phyloP scores from a whole-genome alignment of 53 echinoderm and acorn worm species.

The Echinometra lucunter region DNA sequence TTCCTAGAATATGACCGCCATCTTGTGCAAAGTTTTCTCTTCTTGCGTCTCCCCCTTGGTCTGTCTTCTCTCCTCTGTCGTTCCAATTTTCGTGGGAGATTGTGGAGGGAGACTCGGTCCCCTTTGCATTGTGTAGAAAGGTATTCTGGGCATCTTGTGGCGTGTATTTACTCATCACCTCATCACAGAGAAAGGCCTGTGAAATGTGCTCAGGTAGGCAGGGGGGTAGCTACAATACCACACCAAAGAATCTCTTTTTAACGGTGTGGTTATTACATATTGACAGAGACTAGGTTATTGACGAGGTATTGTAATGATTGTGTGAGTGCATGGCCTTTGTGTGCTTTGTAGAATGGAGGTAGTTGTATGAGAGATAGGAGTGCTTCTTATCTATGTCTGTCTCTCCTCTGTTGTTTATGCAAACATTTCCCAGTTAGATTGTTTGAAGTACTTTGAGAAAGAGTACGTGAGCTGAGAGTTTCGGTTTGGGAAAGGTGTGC shows the following conservation, averaged over 20 bases:
- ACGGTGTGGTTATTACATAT: conserved; percentile 45
- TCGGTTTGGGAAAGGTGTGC: conserved; percentile 48
- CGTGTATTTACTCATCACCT: conserved; percentile 36
- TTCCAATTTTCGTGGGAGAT: conserved; percentile 12
- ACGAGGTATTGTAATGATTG: conserved; percentile 41
- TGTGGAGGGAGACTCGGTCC: background rate
- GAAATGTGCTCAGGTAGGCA: conserved; percentile 48
- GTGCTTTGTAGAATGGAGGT: background rate
- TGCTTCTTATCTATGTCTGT: background rate
- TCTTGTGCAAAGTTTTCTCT: conserved; percentile 44
- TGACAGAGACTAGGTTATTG: conserved; percentile 51
- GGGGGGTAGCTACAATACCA: conserved; percentile 21
- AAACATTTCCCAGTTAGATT: conserved; percentile 37
- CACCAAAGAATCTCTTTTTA: background rate
- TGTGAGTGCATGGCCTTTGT: conserved; percentile 44
- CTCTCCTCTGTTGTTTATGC: conserved; percentile 33
- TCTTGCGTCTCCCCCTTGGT: background rate
- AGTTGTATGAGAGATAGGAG: conserved; percentile 27
- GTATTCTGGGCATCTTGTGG: background rate
- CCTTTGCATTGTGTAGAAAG: conserved; percentile 15
- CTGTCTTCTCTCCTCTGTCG: background rate
- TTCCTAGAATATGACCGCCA: conserved; percentile 46
- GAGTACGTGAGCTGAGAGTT: background rate
- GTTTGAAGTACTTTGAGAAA: conserved; percentile 31
- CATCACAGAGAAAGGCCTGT: background rate